Evolutionary conservation across 2,888 invertebrate species (phyloP).

Genomic region (Schizaphis graminum): DNA sequence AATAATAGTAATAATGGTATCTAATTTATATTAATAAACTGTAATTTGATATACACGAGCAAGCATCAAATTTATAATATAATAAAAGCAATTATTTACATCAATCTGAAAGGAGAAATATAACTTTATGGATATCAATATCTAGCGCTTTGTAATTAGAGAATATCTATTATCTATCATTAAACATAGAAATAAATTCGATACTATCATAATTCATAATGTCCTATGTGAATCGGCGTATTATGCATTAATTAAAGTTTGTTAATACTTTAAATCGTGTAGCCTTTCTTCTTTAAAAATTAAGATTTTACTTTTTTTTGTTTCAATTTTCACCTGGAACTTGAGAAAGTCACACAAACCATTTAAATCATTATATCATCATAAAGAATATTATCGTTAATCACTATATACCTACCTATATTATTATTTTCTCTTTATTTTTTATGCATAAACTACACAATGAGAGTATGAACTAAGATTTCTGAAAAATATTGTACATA

Average conservation of each 20-base stretch:
- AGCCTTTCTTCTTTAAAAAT: not conserved
- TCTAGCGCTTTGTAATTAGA: not conserved
- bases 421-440: not conserved
- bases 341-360: not conserved
- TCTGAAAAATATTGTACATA: not conserved
- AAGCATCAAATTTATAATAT: constrained; percentile 12
- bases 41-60: constrained; percentile 6
- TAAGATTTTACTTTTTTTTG: not conserved
- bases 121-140: not conserved
- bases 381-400: not conserved
- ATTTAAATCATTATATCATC: not conserved
- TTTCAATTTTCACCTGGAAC: not conserved
- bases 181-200: not conserved
- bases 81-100: constrained; percentile 14
- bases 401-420: not conserved
- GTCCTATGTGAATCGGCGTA: not conserved
- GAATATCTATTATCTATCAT: not conserved
- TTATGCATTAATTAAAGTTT: not conserved
- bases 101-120: not conserved
- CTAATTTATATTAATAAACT: not conserved
- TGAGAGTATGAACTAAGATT: not conserved
- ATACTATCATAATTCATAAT: not conserved
- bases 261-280: not conserved
- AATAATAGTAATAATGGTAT: not conserved
- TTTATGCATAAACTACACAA: not conserved